Evolutionary conservation across 1,140 invertebrate species (phyloP).

Genomic region (Teleogryllus occipitalis): DNA sequence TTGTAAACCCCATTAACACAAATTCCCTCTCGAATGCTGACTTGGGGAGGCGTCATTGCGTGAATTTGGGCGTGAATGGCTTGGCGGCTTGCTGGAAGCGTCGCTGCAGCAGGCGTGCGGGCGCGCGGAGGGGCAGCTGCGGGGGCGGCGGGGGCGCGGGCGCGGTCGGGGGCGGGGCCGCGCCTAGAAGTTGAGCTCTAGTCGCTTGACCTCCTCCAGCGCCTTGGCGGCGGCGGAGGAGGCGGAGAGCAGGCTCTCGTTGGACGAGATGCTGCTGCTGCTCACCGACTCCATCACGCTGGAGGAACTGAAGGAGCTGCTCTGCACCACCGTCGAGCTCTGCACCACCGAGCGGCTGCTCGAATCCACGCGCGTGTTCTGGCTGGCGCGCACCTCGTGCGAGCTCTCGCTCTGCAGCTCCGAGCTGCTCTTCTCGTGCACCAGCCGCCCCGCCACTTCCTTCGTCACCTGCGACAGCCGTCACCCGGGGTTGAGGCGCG

Average conservation of each 20-base stretch:
- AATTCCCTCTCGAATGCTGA: too few species aligned
- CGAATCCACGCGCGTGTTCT: not conserved
- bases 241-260: not conserved
- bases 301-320: not conserved
- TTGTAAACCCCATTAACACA: too few species aligned
- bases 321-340: not conserved
- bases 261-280: not conserved
- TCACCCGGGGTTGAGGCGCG: too few species aligned
- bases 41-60: too few species aligned
- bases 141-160: too few species aligned
- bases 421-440: constrained; percentile 14
- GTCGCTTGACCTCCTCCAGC: not conserved
- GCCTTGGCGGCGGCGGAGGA: too few species aligned
- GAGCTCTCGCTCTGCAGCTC: not conserved
- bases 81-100: too few species aligned
- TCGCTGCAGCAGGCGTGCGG: too few species aligned
- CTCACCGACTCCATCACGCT: not conserved
- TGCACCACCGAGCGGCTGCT: constrained; percentile 12
- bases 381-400: not conserved
- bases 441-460: constrained; percentile 8
- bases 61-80: too few species aligned
- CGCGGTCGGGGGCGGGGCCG: not conserved
- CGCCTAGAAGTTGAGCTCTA: not conserved
- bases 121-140: not conserved
- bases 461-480: constrained; percentile 5